Evolutionary conservation across 2,888 invertebrate genomes (phyloP), one percentile per base, ranked within the genome.

Genomic region (Hedychridium roseum): DNA sequence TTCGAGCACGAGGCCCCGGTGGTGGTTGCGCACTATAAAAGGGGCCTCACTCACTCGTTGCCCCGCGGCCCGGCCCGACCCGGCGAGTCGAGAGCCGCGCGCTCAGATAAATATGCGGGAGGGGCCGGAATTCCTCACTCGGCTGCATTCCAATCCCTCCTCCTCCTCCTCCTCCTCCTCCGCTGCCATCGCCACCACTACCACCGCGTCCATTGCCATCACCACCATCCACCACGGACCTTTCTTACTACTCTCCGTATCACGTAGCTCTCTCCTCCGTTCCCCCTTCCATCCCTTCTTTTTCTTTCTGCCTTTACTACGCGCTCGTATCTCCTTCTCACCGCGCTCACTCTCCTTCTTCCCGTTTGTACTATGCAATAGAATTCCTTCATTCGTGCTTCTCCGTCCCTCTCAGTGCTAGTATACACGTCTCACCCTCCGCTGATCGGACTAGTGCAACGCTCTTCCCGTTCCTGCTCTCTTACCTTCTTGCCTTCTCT

Each of bases 71-170:
- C 60, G 55, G 68, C 79, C 74, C 76, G 78, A 54, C 78, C 76
- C 61, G 80, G 61, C 62, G 51, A 56, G 56, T 50, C 63, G 70
- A n/a, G n/a, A 63, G 64, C 69, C 63, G 60, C 42, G 54, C 64
- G 71, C 55, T 75, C 71, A 69, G 78, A 78, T 78, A 78, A 77
- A 76, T 78, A 78, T 76, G 78, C 78, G 77, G 79, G 78, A 78
- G 76, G 78, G 78, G 74, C 75, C 74, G 75, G 77, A 78, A 78
- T 79, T 77, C 78, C 76, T 77, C 79, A 75, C 78, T 77, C 74
- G 72, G 75, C 74, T 76, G 76, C 78, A 78, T 77, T 77, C 79
- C 76, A 70, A 64, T 57, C 68, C 68, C 64, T 66, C 54, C 52
- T 60, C 80, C 63, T 78, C 79, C 48, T 69, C 77, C 45, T 79